Conservation (phyloP, 2,113 vertebrate genomes). For the Motacilla alba region DNA sequence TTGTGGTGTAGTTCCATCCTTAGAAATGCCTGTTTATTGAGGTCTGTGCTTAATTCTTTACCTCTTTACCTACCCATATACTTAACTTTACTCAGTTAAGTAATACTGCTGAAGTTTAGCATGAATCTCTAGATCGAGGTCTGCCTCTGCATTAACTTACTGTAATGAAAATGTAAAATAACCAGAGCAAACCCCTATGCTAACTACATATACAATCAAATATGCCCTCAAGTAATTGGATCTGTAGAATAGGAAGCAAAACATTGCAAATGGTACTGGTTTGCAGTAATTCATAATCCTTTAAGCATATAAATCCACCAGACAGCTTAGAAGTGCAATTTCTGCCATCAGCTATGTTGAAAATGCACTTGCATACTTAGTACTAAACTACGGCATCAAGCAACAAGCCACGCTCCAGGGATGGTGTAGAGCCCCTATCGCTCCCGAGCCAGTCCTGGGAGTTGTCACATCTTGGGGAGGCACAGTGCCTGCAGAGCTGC, state of each 20-base stretch:
- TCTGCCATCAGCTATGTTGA: conserved; percentile 60
- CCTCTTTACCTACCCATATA: neutral
- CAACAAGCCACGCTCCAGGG: conserved; percentile 36
- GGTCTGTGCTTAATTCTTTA: neutral
- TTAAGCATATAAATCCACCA: conserved; percentile 59
- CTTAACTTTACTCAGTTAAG: neutral
- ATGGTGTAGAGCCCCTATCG: conserved; percentile 2
- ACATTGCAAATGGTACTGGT: conserved; percentile 1
- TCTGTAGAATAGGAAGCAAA: conserved; percentile 37
- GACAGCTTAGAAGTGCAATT: conserved; percentile 60
- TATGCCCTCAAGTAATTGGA: conserved; percentile 24
- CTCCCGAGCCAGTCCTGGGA: neutral
- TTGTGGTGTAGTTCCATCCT: neutral
- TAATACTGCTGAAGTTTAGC: neutral
- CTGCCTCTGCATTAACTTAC: conserved; percentile 1
- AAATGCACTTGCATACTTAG: conserved; percentile 40
- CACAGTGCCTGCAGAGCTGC: conserved; percentile 31
- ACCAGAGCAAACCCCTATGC: neutral
- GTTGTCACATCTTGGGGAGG: neutral
- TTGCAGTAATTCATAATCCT: conserved; percentile 59
- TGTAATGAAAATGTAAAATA: conserved; percentile 53
- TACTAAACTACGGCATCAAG: conserved; percentile 41
- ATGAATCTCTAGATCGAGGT: neutral
- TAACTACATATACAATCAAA: conserved; percentile 30
- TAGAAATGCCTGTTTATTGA: neutral